phyloP scores from a whole-genome alignment of 2,797 vertebrate genomes.

The Zenarchopterus dispar region DNA sequence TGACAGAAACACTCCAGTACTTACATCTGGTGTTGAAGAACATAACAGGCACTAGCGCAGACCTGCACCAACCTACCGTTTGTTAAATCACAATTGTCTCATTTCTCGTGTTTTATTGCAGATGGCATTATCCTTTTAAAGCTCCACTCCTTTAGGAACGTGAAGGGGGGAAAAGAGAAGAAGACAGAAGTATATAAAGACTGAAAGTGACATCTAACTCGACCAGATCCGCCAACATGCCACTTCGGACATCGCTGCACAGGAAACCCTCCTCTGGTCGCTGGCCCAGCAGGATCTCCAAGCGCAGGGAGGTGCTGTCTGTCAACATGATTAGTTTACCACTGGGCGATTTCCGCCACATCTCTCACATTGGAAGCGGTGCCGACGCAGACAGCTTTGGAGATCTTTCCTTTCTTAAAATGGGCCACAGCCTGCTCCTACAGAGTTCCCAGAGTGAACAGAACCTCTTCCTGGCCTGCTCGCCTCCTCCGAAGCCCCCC shows the following conservation, averaged over 20 bases:
- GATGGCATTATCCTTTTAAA: constrained; percentile 43
- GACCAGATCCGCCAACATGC: constrained; percentile 68
- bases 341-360: constrained; percentile 84
- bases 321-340: constrained; percentile 88
- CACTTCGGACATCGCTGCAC: constrained; percentile 70
- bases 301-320: constrained; percentile 78
- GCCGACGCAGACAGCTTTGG: constrained; percentile 85
- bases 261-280: constrained; percentile 69
- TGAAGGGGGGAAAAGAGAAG: background rate
- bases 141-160: constrained; percentile 29
- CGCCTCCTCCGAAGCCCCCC: constrained; percentile 91
- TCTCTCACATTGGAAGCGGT: constrained; percentile 79
- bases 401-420: constrained; percentile 86
- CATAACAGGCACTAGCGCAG: constrained; percentile 26
- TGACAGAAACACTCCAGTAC: constrained; percentile 22
- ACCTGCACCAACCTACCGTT: constrained; percentile 23
- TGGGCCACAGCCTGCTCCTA: constrained; percentile 80
- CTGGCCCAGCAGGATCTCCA: constrained; percentile 78
- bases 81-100: constrained; percentile 16
- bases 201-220: background rate
- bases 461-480: constrained; percentile 86
- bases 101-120: constrained; percentile 47
- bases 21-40: constrained; percentile 55
- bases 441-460: constrained; percentile 87
- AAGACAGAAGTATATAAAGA: constrained; percentile 13